These are phyloP conservation scores for Periophthalmus modestus DNA, from an alignment of 2,113 vertebrate species.

Conservation along the genomic window DNA sequence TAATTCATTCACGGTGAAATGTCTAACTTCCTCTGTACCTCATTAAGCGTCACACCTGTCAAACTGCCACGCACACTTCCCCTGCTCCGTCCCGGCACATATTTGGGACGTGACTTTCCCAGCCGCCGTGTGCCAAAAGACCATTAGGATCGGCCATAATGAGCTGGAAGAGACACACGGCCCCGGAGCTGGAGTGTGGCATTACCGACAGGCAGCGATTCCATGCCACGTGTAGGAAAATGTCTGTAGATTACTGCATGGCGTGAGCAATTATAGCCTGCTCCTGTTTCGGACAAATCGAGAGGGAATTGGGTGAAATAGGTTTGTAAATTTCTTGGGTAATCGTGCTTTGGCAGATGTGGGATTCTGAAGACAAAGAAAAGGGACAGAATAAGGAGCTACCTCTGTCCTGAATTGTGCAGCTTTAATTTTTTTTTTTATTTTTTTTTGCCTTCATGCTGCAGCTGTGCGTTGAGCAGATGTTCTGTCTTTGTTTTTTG, in stretches of 20 bases:
- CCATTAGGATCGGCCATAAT: slow-evolving; percentile 2
- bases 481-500: slow-evolving; percentile 57
- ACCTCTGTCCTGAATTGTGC: slow-evolving; percentile 30
- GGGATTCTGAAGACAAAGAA: slow-evolving; percentile 22
- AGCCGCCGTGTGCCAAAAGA: neutral
- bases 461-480: slow-evolving; percentile 62
- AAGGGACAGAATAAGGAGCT: slow-evolving; percentile 34
- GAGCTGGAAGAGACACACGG: slow-evolving; percentile 13
- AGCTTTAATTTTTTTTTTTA: neutral
- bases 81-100: slow-evolving; percentile 3
- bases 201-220: slow-evolving; percentile 16
- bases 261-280: slow-evolving; percentile 37
- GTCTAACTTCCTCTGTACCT: neutral
- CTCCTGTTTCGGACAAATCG: slow-evolving; percentile 43
- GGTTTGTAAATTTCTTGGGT: slow-evolving; percentile 33
- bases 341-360: slow-evolving; percentile 30
- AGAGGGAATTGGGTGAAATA: slow-evolving; percentile 35
- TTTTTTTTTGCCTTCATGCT: slow-evolving; percentile 45
- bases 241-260: slow-evolving; percentile 20
- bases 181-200: slow-evolving; percentile 7
- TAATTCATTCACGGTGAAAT: neutral
- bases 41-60: slow-evolving; percentile 12
- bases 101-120: slow-evolving; percentile 9
- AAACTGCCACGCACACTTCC: slow-evolving; percentile 17
- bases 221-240: slow-evolving; percentile 36